Evolutionary conservation across 2,888 invertebrate genomes (phyloP), one percentile per base, ranked within the genome.

Genomic region (Eremobia ochroleuca): DNA sequence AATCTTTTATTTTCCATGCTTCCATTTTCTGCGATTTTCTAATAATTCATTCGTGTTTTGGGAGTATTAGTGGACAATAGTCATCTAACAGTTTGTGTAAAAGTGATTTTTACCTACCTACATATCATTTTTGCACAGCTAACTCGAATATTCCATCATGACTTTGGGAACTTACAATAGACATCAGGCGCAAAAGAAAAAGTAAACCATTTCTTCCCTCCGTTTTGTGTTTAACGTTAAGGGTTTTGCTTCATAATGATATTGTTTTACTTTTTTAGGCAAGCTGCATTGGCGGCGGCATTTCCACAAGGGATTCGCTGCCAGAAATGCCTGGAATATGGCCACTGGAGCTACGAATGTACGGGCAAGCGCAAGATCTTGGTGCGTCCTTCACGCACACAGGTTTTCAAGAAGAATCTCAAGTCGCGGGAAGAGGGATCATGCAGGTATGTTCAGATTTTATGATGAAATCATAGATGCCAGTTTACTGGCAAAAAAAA

Each of bases 321-420:
- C 93, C 99, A 99, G 93, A 99, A 99, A 95, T 99, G 99, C 92
- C 95, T 99, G 68, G 98, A 99, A 94, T 98, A 98, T 91, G 99
- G 99, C 0, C 99, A 99, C 93, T 99, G 99, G 99, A 99, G 99
- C 80, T 99, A 98, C 91, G 98, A 99, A 94, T 99, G 99, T 92
- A 98, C 98, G 87, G 98, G 98, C 25, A 99, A 99, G 94, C 97
- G 99, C 81, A 99, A 99, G 95, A 98, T 98, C 94, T 96, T 99
- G 8, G 98, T 98, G 88, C 97, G 99, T 77, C 97, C 98, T 9
- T 99, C 99, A 0, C 97, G 99, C 75, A 98, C 99, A 1, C 97
- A 98, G 87, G 97, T 98, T 81, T 94, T 99, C 84, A 98, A 98
- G 90, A 99, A 97, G 87, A 97, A 97, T 85, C 78, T 97, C 73